These are phyloP conservation scores for Mizuhopecten yessoensis DNA, from an alignment of 1,140 invertebrate genomes.

Conservation along the genomic window DNA sequence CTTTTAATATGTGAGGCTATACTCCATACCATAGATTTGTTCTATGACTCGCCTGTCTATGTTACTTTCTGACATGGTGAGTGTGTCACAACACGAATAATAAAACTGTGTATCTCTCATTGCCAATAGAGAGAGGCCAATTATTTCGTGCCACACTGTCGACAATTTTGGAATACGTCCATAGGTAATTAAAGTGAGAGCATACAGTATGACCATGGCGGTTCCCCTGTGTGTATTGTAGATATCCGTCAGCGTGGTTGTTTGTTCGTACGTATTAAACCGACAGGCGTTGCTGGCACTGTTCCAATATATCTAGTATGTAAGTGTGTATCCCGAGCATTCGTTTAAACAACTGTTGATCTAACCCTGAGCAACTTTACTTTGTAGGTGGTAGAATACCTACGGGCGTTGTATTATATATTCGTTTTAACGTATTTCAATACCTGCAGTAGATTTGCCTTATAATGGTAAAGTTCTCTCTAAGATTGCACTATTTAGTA, in stretches of 20 bases:
- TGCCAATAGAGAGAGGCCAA: too few species aligned
- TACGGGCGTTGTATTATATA: background rate
- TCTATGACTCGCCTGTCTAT: too few species aligned
- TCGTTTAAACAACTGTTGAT: background rate
- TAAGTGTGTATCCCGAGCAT: background rate
- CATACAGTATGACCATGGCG: background rate
- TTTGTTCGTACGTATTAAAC: background rate
- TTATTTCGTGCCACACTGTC: too few species aligned
- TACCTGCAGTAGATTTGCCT: background rate
- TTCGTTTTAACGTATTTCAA: background rate
- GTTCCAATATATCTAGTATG: background rate
- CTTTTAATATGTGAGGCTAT: too few species aligned
- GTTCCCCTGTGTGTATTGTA: background rate
- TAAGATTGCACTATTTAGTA: too few species aligned
- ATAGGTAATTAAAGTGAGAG: background rate
- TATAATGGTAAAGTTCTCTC: too few species aligned
- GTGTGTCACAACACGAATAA: too few species aligned
- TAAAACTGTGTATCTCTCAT: too few species aligned
- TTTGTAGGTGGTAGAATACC: background rate
- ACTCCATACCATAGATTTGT: too few species aligned
- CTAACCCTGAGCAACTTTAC: background rate
- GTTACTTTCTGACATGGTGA: too few species aligned
- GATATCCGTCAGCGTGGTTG: background rate
- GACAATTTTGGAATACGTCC: background rate
- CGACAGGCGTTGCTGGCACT: background rate